phyloP scores from a whole-genome alignment of 2,888 invertebrate genomes.

The Cheilosia vernalis region DNA sequence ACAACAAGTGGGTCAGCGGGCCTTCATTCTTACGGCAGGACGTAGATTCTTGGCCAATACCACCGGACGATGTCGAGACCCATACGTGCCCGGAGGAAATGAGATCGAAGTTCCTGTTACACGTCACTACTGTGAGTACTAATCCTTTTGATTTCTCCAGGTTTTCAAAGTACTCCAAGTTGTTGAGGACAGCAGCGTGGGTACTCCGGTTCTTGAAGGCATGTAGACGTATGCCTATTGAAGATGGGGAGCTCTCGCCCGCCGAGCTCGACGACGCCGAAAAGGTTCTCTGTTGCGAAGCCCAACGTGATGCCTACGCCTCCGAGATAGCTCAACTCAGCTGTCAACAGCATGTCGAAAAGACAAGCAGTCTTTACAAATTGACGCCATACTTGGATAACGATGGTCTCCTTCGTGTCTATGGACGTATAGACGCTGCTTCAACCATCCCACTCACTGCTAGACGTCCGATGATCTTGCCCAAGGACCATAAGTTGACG shows the following conservation, averaged over 20 bases:
- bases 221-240: background rate
- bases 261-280: background rate
- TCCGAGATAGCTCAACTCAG: background rate
- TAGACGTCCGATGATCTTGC: background rate
- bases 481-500: background rate
- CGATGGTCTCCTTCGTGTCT: background rate
- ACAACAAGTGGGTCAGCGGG: too few species aligned
- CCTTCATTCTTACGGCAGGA: too few species aligned
- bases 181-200: too few species aligned
- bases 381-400: conserved; percentile 2
- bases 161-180: too few species aligned
- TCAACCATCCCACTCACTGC: background rate
- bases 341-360: background rate
- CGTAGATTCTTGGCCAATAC: too few species aligned
- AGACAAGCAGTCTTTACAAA: background rate
- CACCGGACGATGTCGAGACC: too few species aligned
- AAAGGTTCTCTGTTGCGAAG: background rate
- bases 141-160: too few species aligned
- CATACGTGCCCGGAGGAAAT: too few species aligned
- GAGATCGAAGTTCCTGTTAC: too few species aligned
- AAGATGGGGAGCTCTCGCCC: background rate
- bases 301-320: background rate
- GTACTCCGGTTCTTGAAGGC: background rate
- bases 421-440: background rate
- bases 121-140: too few species aligned